Base-by-base conservation (phyloP, 1,140 invertebrate genomes). In the Lordiphosa mommai region DNA sequence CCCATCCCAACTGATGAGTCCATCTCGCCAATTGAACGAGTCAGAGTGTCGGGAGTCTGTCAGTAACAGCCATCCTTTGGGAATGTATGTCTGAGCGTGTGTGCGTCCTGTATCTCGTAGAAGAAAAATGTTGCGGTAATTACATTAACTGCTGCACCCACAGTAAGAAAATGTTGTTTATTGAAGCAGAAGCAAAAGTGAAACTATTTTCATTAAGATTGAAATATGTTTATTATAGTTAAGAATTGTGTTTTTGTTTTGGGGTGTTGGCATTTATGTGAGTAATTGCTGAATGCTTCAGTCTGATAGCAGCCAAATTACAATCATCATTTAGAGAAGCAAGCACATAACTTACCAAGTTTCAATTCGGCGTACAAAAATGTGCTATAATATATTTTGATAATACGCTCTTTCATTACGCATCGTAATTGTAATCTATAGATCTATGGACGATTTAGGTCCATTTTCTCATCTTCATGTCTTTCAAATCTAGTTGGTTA, bases 191-290 rank as follows among this genome's bases (percentile, higher is more conserved):
- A 49, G 48, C 36, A 14, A 64, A 73, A 70, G 56, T 60, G 58
- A 67, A 80, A 67, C 76, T 59, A 82, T 82, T 80, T 72, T 80
- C 70, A 80, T 80, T 80, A 80, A 80, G 76, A 74, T 71, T 74
- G 76, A 82, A 65, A 71, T 67, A 74, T 71, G 58, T 66, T 58
- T 60, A 41, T 56, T 53, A 47, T 55, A 33, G 12, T 43, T 50
- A 46, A 44, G 32, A 13, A 27, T 43, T 27, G 40, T 12, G 27
- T 36, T 13, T 43, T 13, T 12, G 20, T 27, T 27, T 43, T n/a
- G 7, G 10, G 7, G 40, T 27, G 40, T 43, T 43, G 40, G 20
- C 12, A 27, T 43, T 43, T 23, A 1, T 43, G 40, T 27, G 40
- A 43, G 27, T 43, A 43, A 43, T 43, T 43, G 20, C 27, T 43